These are phyloP conservation scores for Pollenia griseotomentosa DNA, from an alignment of 2,888 invertebrate species.

Conservation along the genomic window DNA sequence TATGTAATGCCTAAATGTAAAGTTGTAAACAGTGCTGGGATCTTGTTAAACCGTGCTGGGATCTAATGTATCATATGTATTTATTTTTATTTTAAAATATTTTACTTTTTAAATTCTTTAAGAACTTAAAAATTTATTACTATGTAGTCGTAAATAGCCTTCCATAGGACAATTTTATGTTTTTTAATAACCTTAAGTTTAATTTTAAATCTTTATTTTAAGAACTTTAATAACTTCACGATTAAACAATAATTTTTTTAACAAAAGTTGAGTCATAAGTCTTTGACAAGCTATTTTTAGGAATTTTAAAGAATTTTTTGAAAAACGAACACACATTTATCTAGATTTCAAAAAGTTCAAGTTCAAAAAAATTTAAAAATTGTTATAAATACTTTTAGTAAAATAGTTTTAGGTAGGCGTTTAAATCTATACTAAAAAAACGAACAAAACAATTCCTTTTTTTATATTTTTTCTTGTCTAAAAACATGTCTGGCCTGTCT, in stretches of 20 bases:
- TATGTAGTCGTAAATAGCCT: not conserved
- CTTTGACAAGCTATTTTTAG: constrained; percentile 2
- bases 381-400: constrained; percentile 10
- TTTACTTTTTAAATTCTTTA: not conserved
- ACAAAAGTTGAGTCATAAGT: constrained; percentile 9
- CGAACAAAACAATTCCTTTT: not conserved
- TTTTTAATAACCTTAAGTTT: not conserved
- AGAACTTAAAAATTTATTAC: not conserved
- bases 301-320: not conserved
- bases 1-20: too few relatives aligned
- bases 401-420: constrained; percentile 30
- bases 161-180: not conserved
- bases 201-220: not conserved
- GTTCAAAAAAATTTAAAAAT: constrained; percentile 51
- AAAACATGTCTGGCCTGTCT: constrained; percentile 30
- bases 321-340: not conserved
- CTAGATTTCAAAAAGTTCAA: constrained; percentile 47
- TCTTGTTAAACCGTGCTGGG: not conserved
- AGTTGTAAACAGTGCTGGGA: too few relatives aligned
- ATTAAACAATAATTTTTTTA: constrained; percentile 16
- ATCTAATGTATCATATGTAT: not conserved
- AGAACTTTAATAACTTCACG: not conserved
- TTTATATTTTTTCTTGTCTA: not conserved
- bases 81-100: not conserved
- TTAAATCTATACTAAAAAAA: not conserved